phyloP scores from a whole-genome alignment of 2,888 invertebrate species.

The Eucera pruinosa region DNA sequence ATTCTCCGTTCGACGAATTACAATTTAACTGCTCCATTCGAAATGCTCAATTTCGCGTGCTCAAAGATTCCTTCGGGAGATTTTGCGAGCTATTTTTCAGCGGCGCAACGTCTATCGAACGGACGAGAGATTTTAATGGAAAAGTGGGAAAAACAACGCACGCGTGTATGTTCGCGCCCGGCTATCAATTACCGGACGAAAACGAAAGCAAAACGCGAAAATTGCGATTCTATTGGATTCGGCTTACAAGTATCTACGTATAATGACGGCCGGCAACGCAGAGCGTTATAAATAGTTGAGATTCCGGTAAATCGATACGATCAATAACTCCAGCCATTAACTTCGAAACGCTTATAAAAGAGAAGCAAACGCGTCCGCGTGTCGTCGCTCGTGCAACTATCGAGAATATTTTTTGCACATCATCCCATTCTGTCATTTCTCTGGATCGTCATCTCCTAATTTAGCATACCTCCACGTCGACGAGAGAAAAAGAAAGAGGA shows the following conservation, averaged over 20 bases:
- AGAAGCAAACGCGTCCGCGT: slow-evolving; percentile 20
- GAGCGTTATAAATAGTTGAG: slow-evolving; percentile 47
- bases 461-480: too few species aligned
- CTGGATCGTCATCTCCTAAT: too few species aligned
- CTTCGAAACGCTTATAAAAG: slow-evolving; percentile 33
- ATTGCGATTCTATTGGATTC: slow-evolving; percentile 39
- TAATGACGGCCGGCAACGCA: slow-evolving; percentile 28
- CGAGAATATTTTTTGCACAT: background rate
- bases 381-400: slow-evolving; percentile 1
- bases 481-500: too few species aligned
- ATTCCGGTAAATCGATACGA: slow-evolving; percentile 55
- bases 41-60: too few species aligned
- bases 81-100: too few species aligned
- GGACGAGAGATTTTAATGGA: too few species aligned
- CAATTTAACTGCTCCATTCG: too few species aligned
- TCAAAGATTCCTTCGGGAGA: too few species aligned
- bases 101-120: too few species aligned
- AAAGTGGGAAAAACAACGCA: too few species aligned
- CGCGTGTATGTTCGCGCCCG: too few species aligned
- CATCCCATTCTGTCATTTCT: too few species aligned
- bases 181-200: background rate
- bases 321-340: slow-evolving; percentile 50
- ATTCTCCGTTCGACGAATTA: background rate
- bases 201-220: slow-evolving; percentile 20
- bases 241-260: slow-evolving; percentile 13